A percentile compares a stretch with the other conserved stretches of the same genome.
These are phyloP conservation scores for Blastomussa wellsi DNA, from an alignment of 92 coral and sea anemone genomes.

Conservation along the genomic window DNA sequence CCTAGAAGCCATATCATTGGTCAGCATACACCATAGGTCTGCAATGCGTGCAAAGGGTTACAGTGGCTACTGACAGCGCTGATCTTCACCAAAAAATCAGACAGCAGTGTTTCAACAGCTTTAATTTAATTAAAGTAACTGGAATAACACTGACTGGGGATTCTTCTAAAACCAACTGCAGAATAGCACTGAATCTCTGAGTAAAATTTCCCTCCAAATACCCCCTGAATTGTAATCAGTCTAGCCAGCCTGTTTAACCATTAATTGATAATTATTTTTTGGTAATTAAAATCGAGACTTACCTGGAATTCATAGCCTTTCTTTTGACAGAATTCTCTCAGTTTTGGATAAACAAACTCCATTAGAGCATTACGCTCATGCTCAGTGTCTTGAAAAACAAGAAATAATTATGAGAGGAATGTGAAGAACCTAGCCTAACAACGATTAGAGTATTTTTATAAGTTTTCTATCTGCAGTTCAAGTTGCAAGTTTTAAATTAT, in stretches of 20 bases:
- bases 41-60: neutral
- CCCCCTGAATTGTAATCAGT: neutral
- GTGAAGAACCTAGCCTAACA: neutral
- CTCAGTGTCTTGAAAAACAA: constrained; percentile 60
- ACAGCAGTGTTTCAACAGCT: too few species aligned
- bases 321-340: constrained; percentile 68
- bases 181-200: too few species aligned
- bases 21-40: neutral
- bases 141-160: too few species aligned
- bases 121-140: too few species aligned
- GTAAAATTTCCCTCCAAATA: too few species aligned
- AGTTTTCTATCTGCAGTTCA: too few species aligned
- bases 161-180: too few species aligned
- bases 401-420: neutral
- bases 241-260: neutral
- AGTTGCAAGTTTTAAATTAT: too few species aligned
- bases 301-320: constrained; percentile 90
- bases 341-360: constrained; percentile 81
- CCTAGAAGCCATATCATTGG: constrained; percentile 33
- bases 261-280: too few species aligned
- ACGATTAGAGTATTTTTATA: too few species aligned
- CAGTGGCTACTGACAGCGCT: neutral
- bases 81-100: too few species aligned
- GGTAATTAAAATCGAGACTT: neutral
- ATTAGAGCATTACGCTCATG: constrained; percentile 86